Percentiles rank a stretch among this genome's conserved stretches.
Evolutionary conservation across 2,888 invertebrate genomes (phyloP).

Genomic region (Electrophaes corylata): DNA sequence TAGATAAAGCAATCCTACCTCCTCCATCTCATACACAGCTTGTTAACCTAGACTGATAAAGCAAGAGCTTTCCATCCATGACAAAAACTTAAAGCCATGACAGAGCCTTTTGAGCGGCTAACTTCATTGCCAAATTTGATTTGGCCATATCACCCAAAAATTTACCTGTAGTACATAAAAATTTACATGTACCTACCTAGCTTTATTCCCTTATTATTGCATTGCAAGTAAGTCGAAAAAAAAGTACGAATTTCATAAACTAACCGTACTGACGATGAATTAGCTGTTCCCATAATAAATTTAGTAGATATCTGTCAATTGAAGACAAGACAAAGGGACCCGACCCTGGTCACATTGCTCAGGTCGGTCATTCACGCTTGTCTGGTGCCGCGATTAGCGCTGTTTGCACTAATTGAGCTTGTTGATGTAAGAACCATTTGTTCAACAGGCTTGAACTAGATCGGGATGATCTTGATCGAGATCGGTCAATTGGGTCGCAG

Average conservation of each 20-base stretch:
- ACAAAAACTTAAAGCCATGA: too few species aligned
- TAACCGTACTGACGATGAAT: neutral
- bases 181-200: too few species aligned
- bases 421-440: constrained; percentile 33
- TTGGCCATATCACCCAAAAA: too few species aligned
- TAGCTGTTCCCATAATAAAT: constrained; percentile 1
- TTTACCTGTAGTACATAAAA: too few species aligned
- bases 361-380: constrained; percentile 70
- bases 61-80: too few species aligned
- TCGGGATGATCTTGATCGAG: constrained; percentile 54
- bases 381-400: constrained; percentile 69
- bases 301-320: constrained; percentile 17
- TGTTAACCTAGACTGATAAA: too few species aligned
- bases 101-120: too few species aligned
- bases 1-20: constrained; percentile 12
- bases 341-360: constrained; percentile 40
- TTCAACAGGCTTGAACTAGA: constrained; percentile 43
- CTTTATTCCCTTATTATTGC: too few species aligned
- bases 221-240: too few species aligned
- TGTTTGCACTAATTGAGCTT: constrained; percentile 54
- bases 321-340: constrained; percentile 26
- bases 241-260: neutral
- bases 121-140: too few species aligned
- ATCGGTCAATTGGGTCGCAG: constrained; percentile 61
- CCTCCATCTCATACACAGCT: neutral